Conservation (phyloP, 2,888 invertebrate species). For the Cerceris rybyensis region DNA sequence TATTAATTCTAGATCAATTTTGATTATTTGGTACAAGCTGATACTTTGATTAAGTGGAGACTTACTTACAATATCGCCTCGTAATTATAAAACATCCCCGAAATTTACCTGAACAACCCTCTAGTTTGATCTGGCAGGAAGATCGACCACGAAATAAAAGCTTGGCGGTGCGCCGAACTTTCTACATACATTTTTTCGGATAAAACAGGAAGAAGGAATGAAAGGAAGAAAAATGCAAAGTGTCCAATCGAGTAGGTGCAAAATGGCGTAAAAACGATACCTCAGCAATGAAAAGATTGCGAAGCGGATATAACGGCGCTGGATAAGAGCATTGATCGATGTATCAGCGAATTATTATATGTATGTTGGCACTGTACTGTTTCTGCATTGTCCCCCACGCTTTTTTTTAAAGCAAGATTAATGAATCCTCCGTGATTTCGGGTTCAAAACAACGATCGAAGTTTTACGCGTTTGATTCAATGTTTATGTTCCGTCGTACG, state of each 20-base stretch:
- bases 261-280: constrained; percentile 38
- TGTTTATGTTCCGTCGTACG: no score
- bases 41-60: no score
- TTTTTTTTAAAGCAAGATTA: background rate
- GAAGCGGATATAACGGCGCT: constrained; percentile 26
- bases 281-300: constrained; percentile 32
- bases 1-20: no score
- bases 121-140: constrained; percentile 33
- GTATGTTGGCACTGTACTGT: background rate
- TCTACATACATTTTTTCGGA: constrained; percentile 32
- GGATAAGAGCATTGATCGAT: constrained; percentile 6
- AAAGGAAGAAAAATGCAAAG: constrained; percentile 33
- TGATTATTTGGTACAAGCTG: no score
- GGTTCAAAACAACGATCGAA: no score
- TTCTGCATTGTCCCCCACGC: background rate
- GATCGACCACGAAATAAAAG: constrained; percentile 52
- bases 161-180: constrained; percentile 48
- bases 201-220: constrained; percentile 17
- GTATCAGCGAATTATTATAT: constrained; percentile 1
- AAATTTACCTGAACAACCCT: constrained; percentile 26
- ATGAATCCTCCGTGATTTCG: no score
- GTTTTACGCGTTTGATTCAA: no score
- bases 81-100: constrained; percentile 31
- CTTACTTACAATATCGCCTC: constrained; percentile 10
- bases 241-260: constrained; percentile 15